Base-by-base conservation (phyloP, 2,888 invertebrate species). In the Dioctria rufipes region DNA sequence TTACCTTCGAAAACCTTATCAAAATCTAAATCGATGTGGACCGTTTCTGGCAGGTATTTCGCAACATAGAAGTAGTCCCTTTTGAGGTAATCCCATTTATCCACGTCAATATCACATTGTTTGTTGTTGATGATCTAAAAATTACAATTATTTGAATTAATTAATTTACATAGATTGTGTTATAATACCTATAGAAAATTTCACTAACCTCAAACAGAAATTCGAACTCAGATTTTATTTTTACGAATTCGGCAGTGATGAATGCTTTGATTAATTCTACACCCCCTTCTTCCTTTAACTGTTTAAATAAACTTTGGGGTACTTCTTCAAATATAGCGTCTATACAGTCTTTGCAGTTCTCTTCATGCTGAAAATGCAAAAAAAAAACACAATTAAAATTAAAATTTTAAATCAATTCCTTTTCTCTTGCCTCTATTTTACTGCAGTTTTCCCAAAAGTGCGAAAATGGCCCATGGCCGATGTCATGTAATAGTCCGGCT, bases 401-500 rank as follows among this genome's bases (percentile, higher is more conserved):
- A n/a, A 40, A 25, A 25, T 25, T 25, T 25, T 25, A 25, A 25
- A 2, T 25, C 25, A 25, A 25, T 25, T 25, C 25, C 25, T 25
- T 25, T 25, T 25, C 25, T 1, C 25, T 13, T 66, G 11, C 51
- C 58, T 51, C 5, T 3, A 63, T 5, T 8, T 82, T 49, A 8
- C 86, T 73, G 80, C 88, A 85, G 3, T 5, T 40, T 83, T 94
- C 93, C 91, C 92, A 94, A 6, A 90, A 84, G 86, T 94, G 94
- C 1, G 93, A 93, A 86, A 92, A 92, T 3, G 93, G 93, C 0
- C 93, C 93, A 86, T 94, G 93, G 0, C 93, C 93, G 11, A 94
- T 85, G 85, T 94, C 94, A 87, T 94, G 94, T 80, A 93, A 90
- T 0, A 94, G 89, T 0, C 92, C 94, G 60, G 93, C 93, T 51